phyloP scores from a whole-genome alignment of 2,797 vertebrate species.

The Dipus sagitta region DNA sequence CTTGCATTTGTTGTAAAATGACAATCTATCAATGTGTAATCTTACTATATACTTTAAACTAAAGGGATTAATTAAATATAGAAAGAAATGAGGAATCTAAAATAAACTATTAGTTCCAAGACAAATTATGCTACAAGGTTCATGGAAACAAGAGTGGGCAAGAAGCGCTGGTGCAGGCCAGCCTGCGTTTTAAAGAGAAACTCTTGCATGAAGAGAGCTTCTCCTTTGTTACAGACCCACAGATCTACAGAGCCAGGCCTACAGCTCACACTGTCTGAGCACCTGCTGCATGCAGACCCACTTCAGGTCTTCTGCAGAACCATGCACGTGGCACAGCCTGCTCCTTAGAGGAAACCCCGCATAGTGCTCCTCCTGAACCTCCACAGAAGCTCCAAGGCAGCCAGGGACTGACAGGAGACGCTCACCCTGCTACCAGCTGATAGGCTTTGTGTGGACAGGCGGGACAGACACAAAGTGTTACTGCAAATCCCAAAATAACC shows the following conservation, averaged over 20 bases:
- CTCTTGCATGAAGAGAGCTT: slow-evolving; percentile 24
- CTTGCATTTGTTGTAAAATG: slow-evolving; percentile 57
- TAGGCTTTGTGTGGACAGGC: neutral
- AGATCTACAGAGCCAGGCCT: neutral
- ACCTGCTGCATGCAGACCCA: fast-evolving
- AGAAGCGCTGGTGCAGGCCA: neutral
- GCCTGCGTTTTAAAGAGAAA: slow-evolving; percentile 61
- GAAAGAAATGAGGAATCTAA: slow-evolving; percentile 56
- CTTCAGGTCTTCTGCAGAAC: neutral
- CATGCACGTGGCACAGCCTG: too few relatives aligned
- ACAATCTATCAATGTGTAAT: neutral
- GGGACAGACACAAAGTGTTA: neutral
- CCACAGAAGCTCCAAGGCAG: slow-evolving; percentile 2
- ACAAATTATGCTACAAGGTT: slow-evolving; percentile 50
- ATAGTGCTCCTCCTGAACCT: neutral
- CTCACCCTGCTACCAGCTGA: neutral
- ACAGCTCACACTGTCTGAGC: neutral
- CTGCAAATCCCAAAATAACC: neutral
- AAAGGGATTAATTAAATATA: slow-evolving; percentile 43
- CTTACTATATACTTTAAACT: slow-evolving; percentile 18
- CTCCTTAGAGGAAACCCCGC: neutral
- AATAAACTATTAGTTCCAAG: slow-evolving; percentile 31
- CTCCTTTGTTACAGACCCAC: slow-evolving; percentile 12
- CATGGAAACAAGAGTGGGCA: slow-evolving; percentile 10
- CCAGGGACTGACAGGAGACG: neutral